Evolutionary conservation across 2,888 invertebrate species (phyloP).

Genomic region (Syritta pipiens): DNA sequence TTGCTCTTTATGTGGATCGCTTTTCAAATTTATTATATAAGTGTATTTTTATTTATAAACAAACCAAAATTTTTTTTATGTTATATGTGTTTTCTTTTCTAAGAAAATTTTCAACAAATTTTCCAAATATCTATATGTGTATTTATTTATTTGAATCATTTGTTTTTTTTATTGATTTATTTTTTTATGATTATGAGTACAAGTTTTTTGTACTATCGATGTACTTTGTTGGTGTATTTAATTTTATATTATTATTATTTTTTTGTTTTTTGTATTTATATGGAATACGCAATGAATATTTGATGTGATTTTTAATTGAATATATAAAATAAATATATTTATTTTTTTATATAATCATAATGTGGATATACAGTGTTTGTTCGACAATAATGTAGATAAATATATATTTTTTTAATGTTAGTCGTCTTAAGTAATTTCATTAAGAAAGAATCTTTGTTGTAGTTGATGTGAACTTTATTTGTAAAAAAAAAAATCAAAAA

Average conservation of each 20-base stretch:
- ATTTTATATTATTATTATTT: conserved; percentile 20
- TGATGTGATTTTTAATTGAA: conserved; percentile 59
- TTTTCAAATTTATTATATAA: conserved; percentile 60
- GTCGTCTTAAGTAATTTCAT: not conserved
- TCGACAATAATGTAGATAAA: conserved; percentile 3
- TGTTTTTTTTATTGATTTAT: conserved; percentile 37
- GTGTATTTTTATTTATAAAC: conserved; percentile 62
- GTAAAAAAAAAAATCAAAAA: too few relatives aligned
- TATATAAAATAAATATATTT: not conserved
- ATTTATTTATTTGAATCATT: conserved; percentile 30
- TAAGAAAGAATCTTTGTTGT: not conserved
- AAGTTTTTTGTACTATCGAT: conserved; percentile 48
- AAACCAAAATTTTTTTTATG: conserved; percentile 40
- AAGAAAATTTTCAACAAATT: conserved; percentile 36
- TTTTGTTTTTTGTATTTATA: conserved; percentile 50
- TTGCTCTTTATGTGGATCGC: conserved; percentile 68
- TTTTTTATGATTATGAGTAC: conserved; percentile 19
- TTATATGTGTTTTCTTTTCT: conserved; percentile 46
- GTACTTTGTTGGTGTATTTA: conserved; percentile 62
- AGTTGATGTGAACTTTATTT: not conserved
- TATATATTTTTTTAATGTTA: not conserved
- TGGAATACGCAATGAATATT: conserved; percentile 45
- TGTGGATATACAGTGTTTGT: conserved; percentile 67
- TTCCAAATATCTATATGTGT: conserved; percentile 65
- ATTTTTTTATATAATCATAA: conserved; percentile 18